Conservation (phyloP, 2,113 vertebrate genomes). For the Thunnus thynnus region DNA sequence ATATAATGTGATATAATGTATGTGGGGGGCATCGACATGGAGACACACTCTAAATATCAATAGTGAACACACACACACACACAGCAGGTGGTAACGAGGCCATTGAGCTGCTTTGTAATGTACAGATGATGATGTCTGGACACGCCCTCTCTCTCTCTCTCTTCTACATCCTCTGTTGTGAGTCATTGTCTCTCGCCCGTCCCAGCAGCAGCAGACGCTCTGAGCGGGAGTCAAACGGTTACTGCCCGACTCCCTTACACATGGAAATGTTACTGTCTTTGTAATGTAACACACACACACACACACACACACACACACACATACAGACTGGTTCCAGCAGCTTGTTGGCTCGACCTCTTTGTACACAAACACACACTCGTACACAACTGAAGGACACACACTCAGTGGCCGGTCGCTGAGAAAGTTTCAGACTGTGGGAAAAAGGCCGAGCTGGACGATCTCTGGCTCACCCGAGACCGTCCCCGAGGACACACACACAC, state of each 20-base stretch:
- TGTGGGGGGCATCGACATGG: constrained; percentile 4
- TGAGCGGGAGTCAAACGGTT: background rate
- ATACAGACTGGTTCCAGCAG: background rate
- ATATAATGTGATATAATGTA: background rate
- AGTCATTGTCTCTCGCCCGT: constrained; percentile 20
- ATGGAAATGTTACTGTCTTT: constrained; percentile 60
- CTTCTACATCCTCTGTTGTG: constrained; percentile 6
- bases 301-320: constrained; percentile 8
- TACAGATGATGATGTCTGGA: constrained; percentile 19
- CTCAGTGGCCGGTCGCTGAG: constrained; percentile 22
- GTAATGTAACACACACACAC: background rate
- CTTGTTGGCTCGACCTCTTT: background rate
- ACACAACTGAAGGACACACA: constrained; percentile 1
- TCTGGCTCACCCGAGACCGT: constrained; percentile 8
- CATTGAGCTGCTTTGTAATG: constrained; percentile 61
- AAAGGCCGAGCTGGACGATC: constrained; percentile 42
- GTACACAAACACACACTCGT: constrained; percentile 2
- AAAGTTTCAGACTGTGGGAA: constrained; percentile 68
- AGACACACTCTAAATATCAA: constrained; percentile 55
- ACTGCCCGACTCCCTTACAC: constrained; percentile 36
- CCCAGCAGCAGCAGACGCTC: background rate
- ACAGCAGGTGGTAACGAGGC: constrained; percentile 26
- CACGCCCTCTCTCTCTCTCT: constrained; percentile 12
- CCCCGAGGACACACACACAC: constrained; percentile 36
- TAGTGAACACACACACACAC: constrained; percentile 20